Percentiles rank a stretch among this genome's conserved stretches.
These are phyloP conservation scores for Ryuthela nishihirai DNA, from an alignment of 2,888 invertebrate species.

Conservation along the genomic window DNA sequence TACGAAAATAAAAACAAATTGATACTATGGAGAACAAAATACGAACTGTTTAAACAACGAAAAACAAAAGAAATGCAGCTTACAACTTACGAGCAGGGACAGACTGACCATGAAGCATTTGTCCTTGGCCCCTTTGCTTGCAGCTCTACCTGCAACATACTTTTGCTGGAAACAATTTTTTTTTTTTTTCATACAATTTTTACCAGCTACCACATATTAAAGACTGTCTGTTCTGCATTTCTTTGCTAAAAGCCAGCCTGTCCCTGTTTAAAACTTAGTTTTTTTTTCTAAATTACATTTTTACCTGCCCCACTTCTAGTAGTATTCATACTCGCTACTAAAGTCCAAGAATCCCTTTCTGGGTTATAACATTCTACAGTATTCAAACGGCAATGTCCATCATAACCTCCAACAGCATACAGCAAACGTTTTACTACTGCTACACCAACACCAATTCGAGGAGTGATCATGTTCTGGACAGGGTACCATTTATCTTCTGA, in stretches of 20 bases:
- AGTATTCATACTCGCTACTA: constrained; percentile 70
- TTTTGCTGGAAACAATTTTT: too few species aligned
- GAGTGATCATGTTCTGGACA: constrained; percentile 57
- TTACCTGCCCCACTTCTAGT: constrained; percentile 79
- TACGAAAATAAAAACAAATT: too few species aligned
- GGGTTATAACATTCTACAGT: constrained; percentile 90
- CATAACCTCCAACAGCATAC: constrained; percentile 83
- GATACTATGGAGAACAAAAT: too few species aligned
- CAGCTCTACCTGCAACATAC: too few species aligned
- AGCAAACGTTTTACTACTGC: constrained; percentile 60
- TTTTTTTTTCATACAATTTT: not conserved
- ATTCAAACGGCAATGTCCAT: constrained; percentile 70
- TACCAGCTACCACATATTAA: not conserved
- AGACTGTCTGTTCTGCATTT: not conserved
- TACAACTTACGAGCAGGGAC: too few species aligned
- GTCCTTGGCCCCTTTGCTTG: too few species aligned
- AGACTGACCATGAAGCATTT: too few species aligned
- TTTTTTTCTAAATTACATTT: not conserved
- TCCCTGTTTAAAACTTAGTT: not conserved
- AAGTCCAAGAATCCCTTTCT: constrained; percentile 83
- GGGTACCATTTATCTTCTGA: constrained; percentile 75
- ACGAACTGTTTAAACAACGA: too few species aligned
- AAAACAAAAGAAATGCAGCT: too few species aligned
- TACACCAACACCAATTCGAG: constrained; percentile 68
- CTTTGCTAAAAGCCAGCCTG: not conserved